Evolutionary conservation across 2,113 vertebrate species (phyloP), one percentile per base, ranked within the genome.

Genomic region (Oryzias woworae): DNA sequence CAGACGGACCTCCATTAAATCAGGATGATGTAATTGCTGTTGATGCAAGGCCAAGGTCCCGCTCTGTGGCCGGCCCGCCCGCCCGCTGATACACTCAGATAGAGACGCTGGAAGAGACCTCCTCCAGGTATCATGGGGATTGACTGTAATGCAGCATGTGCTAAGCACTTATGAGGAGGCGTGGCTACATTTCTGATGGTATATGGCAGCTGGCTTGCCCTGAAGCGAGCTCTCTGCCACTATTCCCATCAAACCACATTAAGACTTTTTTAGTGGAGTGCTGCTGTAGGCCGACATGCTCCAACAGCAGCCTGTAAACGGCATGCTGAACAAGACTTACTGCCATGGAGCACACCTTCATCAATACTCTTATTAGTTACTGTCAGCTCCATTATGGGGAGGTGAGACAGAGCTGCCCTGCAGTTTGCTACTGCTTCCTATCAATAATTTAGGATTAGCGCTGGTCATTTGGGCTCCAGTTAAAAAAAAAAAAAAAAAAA

Each of bases 11-110:
- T 65, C 83, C 76, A 84, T 84, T 85, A 85, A 88, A 88, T 85
- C 78, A 86, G 50, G 77, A 71, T 52, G 24, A 58, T 59, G 69
- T 87, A 89, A 90, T 84, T 88, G 82, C 87, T 82, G 83, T 71
- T 91, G 87, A 89, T 86, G 82, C 72, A 55, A 54, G 73, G 77
- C 51, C 66, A 28, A 59, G 62, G 78, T 68, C 71, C 62, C 16
- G 4, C 51, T 60, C n/a, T 46, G 80, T 66, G 80, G 58, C n/a
- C n/a, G n/a, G n/a, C 53, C 77, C 57, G 64, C 73, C 52, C 74
- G 72, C 60, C 43, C 49, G 8, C 71, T 75, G 68, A 74, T 28
- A 31, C 24, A 28, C 66, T 22, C n/a, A 69, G 78, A 82, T 72
- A 86, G 76, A 76, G 73, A 83, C 85, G 44, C 44, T 44, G 2